Evolutionary conservation across 2,888 invertebrate species (phyloP), one percentile per base, ranked within the genome.

Genomic region (Seira sanloemensis): DNA sequence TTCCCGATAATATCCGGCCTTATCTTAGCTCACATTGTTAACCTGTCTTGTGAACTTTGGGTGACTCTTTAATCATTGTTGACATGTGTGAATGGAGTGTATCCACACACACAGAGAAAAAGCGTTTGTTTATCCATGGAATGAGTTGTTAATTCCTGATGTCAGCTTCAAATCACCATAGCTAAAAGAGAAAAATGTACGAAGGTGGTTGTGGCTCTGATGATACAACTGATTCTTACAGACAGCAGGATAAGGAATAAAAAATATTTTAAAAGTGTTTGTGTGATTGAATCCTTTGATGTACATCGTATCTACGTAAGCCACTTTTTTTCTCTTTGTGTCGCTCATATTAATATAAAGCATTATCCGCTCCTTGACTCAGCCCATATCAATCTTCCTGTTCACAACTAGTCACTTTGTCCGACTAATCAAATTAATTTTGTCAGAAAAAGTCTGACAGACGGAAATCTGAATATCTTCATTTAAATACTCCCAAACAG

Each of bases 31-130:
- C 62, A 23, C 62, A 62, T 62, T 62, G 62, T 50, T 54, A 24
- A 46, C 46, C 27, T 74, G 74, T 74, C 74, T 25, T 54, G 74
- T 62, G 27, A 74, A 62, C 26, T 18, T 12, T 26, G 62, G 62
- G 27, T 74, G 74, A 62, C 74, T 26, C 74, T 62, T 74, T 26
- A 74, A 74, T 74, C 74, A 74, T 26, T 74, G 62, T 67, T 62
- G 62, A 62, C 62, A 62, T 9, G 58, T n/a, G 58, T 62, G 62
- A 5, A 50, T 50, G 50, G 58, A n/a, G n/a, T n/a, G n/a, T n/a
- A n/a, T n/a, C n/a, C n/a, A n/a, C n/a, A n/a, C n/a, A n/a, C n/a
- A n/a, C n/a, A n/a, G n/a, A n/a, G n/a, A n/a, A n/a, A n/a, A n/a
- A n/a, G n/a, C n/a, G n/a, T n/a, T n/a, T n/a, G n/a, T n/a, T n/a